These are phyloP conservation scores for Cyrtonyx montezumae DNA, from an alignment of 2,113 vertebrate genomes.

Conservation along the genomic window DNA sequence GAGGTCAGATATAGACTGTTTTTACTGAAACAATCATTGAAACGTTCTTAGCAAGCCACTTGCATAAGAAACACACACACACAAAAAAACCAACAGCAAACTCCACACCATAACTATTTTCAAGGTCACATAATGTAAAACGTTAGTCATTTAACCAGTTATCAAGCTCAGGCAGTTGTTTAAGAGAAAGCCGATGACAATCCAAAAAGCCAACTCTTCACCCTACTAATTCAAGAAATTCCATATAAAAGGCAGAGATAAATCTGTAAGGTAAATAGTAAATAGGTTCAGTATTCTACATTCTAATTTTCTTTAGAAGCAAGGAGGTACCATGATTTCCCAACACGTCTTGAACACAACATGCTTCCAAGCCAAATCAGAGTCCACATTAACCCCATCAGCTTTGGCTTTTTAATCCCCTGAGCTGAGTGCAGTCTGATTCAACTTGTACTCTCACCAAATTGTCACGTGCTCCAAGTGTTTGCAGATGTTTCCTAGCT, in stretches of 20 bases:
- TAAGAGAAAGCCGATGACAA: not conserved
- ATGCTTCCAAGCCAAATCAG: conserved; percentile 17
- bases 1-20: too few species aligned
- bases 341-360: conserved; percentile 14
- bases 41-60: not conserved
- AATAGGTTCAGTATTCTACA: not conserved
- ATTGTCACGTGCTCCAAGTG: conserved; percentile 53
- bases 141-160: too few species aligned
- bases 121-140: conserved; percentile 10
- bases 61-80: conserved; percentile 20
- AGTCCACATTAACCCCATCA: not conserved
- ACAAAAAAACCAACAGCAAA: conserved; percentile 36
- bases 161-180: not conserved
- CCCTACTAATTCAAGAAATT: not conserved
- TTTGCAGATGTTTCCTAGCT: conserved; percentile 63
- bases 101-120: conserved; percentile 24
- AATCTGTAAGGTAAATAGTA: not conserved
- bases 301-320: not conserved
- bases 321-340: not conserved
- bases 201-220: not conserved
- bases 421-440: not conserved
- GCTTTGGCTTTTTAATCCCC: conserved; percentile 13
- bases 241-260: not conserved
- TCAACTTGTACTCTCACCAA: conserved; percentile 39
- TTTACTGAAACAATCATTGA: not conserved